Conservation (phyloP, 2,888 invertebrate genomes). For the Brenthis hecate region DNA sequence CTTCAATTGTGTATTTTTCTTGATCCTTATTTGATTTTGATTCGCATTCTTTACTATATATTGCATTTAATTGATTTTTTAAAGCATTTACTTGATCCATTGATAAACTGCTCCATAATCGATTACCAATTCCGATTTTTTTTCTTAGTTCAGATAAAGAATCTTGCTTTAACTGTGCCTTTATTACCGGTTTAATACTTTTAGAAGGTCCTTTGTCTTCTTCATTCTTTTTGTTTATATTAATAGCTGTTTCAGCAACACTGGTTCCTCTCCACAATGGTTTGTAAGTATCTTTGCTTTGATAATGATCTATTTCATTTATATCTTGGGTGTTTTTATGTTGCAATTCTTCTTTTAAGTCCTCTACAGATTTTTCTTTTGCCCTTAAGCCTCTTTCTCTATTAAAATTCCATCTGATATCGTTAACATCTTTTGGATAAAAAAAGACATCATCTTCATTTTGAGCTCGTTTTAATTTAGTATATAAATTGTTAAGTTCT, state of each 20-base stretch:
- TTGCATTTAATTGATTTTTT: constrained; percentile 90
- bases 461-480: constrained; percentile 89
- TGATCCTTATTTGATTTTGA: constrained; percentile 62
- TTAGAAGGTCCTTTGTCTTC: constrained; percentile 47
- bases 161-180: constrained; percentile 59
- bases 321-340: constrained; percentile 82
- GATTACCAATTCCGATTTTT: constrained; percentile 86
- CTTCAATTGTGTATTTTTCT: constrained; percentile 84
- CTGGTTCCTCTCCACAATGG: constrained; percentile 93
- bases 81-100: constrained; percentile 91
- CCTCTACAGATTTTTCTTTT: constrained; percentile 94
- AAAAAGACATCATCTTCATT: constrained; percentile 92
- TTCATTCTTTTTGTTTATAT: constrained; percentile 84
- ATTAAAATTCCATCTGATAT: constrained; percentile 89
- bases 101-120: constrained; percentile 91
- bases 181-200: constrained; percentile 51
- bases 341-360: constrained; percentile 90
- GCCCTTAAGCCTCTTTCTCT: constrained; percentile 89
- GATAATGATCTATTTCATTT: constrained; percentile 67
- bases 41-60: constrained; percentile 86
- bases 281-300: constrained; percentile 87
- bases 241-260: constrained; percentile 89
- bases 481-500: constrained; percentile 89
- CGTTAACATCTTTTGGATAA: constrained; percentile 87
- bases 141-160: constrained; percentile 71